Percentiles rank a stretch among this genome's conserved stretches.
phyloP scores from a whole-genome alignment of 2,888 invertebrate species.

The Prionchulus punctatus region DNA sequence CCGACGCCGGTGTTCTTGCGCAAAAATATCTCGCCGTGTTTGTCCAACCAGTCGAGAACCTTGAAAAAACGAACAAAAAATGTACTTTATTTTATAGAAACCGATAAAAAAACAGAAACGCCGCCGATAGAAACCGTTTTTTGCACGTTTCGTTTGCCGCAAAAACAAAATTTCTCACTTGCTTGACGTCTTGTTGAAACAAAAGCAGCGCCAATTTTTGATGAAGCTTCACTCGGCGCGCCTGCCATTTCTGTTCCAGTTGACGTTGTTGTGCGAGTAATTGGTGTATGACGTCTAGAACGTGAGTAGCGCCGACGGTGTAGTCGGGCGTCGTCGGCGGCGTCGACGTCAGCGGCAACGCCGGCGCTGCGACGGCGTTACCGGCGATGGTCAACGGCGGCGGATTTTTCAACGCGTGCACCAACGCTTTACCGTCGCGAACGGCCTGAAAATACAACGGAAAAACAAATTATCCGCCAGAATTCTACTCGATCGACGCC shows the following conservation, averaged over 20 bases:
- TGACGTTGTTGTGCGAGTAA: conserved; percentile 84
- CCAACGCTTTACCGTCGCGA: conserved; percentile 37
- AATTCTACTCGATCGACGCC: background rate
- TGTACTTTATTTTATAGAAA: background rate
- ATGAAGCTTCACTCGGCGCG: conserved; percentile 81
- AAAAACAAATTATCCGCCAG: background rate
- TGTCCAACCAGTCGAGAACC: conserved; percentile 90
- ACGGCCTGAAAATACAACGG: conserved; percentile 32
- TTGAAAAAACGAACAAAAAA: conserved; percentile 32
- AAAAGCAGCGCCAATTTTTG: conserved; percentile 73
- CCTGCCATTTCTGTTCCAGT: conserved; percentile 82
- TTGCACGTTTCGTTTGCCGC: background rate
- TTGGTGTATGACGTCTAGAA: conserved; percentile 85
- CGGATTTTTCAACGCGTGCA: conserved; percentile 10
- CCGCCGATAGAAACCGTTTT: background rate
- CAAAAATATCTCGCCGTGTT: conserved; percentile 90
- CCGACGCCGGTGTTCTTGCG: conserved; percentile 93
- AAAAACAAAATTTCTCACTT: conserved; percentile 46
- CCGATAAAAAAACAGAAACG: background rate
- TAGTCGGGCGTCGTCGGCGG: conserved; percentile 32
- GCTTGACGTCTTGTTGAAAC: conserved; percentile 92
- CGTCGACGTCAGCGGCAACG: conserved; percentile 25
- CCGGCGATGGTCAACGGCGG: background rate
- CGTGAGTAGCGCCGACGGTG: conserved; percentile 66
- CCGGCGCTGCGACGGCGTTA: background rate